These are phyloP conservation scores for Micromys minutus DNA, from an alignment of 2,113 vertebrate genomes.

Conservation along the genomic window DNA sequence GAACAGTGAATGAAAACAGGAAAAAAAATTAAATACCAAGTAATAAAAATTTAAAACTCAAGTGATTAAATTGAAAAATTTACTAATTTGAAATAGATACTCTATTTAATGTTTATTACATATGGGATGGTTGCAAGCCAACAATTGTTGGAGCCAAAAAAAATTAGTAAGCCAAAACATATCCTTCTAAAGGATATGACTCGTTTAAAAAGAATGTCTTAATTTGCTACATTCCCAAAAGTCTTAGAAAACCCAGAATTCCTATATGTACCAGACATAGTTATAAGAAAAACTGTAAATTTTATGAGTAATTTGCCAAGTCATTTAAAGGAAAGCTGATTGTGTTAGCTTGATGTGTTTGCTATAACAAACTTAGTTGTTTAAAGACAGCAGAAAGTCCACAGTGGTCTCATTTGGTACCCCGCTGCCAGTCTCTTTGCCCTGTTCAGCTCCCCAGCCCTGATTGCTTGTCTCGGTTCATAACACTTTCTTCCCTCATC, in stretches of 20 bases:
- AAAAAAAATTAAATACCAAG: conserved; percentile 8
- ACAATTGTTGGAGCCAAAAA: neutral
- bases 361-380: neutral
- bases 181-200: neutral
- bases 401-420: neutral
- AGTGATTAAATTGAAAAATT: neutral
- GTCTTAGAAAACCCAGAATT: neutral
- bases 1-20: neutral
- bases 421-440: neutral
- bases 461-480: neutral
- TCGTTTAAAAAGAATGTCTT: neutral
- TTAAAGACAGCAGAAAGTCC: neutral
- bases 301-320: conserved; percentile 25
- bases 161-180: neutral
- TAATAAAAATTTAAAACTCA: neutral
- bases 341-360: neutral
- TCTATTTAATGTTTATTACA: neutral
- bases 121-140: neutral
- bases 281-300: neutral
- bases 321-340: conserved; percentile 18
- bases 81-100: conserved; percentile 13
- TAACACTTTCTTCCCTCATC: neutral
- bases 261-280: neutral
- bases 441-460: neutral
- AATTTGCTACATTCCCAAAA: neutral